Conservation (phyloP, 2,797 vertebrate species). For the Chloroceryle amazona region DNA sequence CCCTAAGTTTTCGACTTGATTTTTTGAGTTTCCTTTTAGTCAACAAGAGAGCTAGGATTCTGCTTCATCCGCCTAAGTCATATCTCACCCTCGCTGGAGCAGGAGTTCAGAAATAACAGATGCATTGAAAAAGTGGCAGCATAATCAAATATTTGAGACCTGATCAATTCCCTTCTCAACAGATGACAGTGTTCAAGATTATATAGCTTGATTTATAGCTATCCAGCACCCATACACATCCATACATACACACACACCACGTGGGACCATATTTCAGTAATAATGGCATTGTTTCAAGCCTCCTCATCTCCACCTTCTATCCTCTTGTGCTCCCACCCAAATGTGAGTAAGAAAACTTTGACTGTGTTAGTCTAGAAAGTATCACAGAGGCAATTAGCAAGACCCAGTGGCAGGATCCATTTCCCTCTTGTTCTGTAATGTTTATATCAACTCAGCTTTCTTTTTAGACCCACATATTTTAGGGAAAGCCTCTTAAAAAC, state of each 20-base stretch:
- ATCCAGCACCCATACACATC: not conserved
- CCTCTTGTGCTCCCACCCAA: conserved; percentile 12
- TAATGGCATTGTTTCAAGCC: not conserved
- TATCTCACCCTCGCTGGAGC: not conserved
- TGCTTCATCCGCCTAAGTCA: not conserved
- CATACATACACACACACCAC: not conserved
- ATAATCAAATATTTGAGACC: not conserved
- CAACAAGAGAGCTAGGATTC: not conserved
- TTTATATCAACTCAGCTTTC: not conserved
- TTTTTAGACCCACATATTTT: not conserved
- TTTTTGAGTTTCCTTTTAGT: not conserved
- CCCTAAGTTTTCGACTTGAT: not conserved
- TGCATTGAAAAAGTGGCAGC: not conserved
- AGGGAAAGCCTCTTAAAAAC: conserved; percentile 52
- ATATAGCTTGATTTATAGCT: not conserved
- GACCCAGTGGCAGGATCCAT: conserved; percentile 66
- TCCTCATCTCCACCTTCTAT: not conserved
- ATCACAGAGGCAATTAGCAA: conserved; percentile 63
- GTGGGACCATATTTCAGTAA: not conserved
- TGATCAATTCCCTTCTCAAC: not conserved
- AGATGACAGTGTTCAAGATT: not conserved
- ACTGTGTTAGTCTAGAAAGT: conserved; percentile 56
- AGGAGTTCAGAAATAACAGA: not conserved
- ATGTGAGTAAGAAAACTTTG: conserved; percentile 70
- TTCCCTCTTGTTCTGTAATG: conserved; percentile 20